phyloP scores from a whole-genome alignment of 2,888 invertebrate genomes.

The Tethea ocularis region DNA sequence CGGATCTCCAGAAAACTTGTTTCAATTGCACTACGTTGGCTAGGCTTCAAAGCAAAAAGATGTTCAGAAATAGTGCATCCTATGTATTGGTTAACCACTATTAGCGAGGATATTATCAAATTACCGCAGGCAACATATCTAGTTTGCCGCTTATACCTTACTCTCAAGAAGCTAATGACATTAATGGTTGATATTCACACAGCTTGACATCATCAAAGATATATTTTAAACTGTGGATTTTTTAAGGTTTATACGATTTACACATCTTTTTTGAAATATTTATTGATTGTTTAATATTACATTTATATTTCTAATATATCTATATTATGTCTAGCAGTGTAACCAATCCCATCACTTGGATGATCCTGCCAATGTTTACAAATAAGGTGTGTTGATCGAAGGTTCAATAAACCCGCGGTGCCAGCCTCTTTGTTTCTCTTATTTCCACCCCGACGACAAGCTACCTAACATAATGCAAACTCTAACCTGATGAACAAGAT shows the following conservation, averaged over 20 bases:
- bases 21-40: slow-evolving; percentile 40
- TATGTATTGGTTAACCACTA: slow-evolving; percentile 26
- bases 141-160: neutral
- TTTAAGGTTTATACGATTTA: neutral
- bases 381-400: slow-evolving; percentile 60
- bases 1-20: slow-evolving; percentile 59
- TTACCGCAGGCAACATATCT: neutral
- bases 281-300: too few species aligned
- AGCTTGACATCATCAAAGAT: too few species aligned
- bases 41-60: slow-evolving; percentile 57
- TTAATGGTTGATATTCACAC: neutral
- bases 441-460: slow-evolving; percentile 1
- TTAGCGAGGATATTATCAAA: slow-evolving; percentile 24
- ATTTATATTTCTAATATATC: too few species aligned
- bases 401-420: slow-evolving; percentile 53
- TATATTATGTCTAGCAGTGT: slow-evolving; percentile 24
- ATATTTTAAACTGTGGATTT: neutral
- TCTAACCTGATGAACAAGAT: neutral
- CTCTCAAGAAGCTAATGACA: neutral
- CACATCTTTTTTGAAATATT: too few species aligned
- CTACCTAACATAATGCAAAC: slow-evolving; percentile 5
- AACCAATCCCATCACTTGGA: slow-evolving; percentile 24
- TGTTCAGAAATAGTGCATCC: slow-evolving; percentile 50
- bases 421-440: slow-evolving; percentile 6
- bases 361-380: slow-evolving; percentile 68